Evolutionary conservation across 1,140 invertebrate species (phyloP).

Genomic region (Tetramorium alpestre): DNA sequence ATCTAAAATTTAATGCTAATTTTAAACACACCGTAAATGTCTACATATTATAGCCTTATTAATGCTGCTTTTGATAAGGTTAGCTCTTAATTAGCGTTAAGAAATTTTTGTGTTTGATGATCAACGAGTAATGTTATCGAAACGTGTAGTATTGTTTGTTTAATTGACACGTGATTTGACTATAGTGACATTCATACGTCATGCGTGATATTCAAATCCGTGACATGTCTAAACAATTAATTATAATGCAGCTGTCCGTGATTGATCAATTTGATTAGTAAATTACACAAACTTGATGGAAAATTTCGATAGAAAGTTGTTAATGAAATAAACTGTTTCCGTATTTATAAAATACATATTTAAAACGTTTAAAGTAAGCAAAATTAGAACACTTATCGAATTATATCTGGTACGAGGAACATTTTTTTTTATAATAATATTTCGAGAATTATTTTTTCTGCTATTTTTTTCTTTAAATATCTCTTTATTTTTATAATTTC

Average conservation of each 20-base stretch:
- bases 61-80: not conserved
- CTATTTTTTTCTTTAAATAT: not conserved
- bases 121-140: slow-evolving; percentile 5
- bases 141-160: slow-evolving; percentile 38
- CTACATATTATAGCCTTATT: slow-evolving; percentile 17
- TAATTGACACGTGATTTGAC: slow-evolving; percentile 47
- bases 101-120: not conserved
- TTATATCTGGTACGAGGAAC: not conserved
- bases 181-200: not conserved
- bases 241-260: slow-evolving; percentile 33
- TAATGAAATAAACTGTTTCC: not conserved
- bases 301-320: not conserved
- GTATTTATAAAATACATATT: not conserved
- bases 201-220: slow-evolving; percentile 5
- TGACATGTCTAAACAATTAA: slow-evolving; percentile 40
- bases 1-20: slow-evolving; percentile 25
- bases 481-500: not conserved
- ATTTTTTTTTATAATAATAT: not conserved
- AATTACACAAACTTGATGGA: not conserved
- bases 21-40: not conserved
- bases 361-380: not conserved
- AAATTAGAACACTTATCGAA: not conserved
- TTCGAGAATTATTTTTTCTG: not conserved
- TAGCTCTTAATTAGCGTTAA: not conserved
- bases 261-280: slow-evolving; percentile 19